Evolutionary conservation across 2,113 vertebrate species (phyloP).

Genomic region (Athene noctua): DNA sequence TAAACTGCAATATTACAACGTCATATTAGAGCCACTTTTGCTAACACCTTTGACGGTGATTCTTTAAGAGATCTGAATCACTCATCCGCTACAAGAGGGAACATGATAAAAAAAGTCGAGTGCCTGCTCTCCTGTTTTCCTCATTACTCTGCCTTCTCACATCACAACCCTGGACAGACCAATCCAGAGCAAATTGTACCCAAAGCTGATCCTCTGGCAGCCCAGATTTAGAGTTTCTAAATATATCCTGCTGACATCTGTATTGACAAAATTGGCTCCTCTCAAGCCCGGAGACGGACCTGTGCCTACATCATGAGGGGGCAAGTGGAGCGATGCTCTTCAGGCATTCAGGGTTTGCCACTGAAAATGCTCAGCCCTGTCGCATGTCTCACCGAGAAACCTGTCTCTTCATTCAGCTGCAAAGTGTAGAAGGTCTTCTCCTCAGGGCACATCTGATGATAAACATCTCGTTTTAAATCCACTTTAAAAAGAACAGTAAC

Average conservation of each 20-base stretch:
- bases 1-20: too few species aligned
- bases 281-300: neutral
- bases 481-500: neutral
- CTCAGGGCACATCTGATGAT: neutral
- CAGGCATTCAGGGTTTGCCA: neutral
- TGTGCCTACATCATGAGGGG: neutral
- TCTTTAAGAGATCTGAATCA: too few species aligned
- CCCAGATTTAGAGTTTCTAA: neutral
- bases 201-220: neutral
- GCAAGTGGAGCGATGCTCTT: accelerated
- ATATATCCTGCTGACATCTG: neutral
- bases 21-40: too few species aligned
- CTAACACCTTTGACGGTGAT: too few species aligned
- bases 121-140: neutral
- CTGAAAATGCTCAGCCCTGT: neutral
- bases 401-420: neutral
- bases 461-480: neutral
- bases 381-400: neutral
- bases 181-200: constrained; percentile 4
- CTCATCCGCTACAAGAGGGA: neutral
- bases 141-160: neutral
- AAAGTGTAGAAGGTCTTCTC: neutral
- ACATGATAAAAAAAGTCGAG: constrained; percentile 27
- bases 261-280: neutral
- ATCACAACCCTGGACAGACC: constrained; percentile 22